Base-by-base conservation (phyloP, 2,797 vertebrate species). In the Paguma larvata region DNA sequence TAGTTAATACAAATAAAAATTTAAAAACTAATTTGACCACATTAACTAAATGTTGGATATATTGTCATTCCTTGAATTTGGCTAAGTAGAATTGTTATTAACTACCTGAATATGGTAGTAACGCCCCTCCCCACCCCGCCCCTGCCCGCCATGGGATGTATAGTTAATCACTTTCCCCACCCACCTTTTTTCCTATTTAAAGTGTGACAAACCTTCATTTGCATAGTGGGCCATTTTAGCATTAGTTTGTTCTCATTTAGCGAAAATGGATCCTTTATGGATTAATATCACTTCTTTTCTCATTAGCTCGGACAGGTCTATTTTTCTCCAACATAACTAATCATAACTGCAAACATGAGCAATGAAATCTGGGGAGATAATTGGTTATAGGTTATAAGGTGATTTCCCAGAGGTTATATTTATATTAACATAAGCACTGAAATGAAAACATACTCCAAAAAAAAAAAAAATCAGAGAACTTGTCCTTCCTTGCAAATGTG, bases 201-300 rank as follows among this genome's bases (percentile, higher is more conserved):
- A 85, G 56, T 59, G 19, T 62, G 85, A 70, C 41, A 77, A 80
- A 73, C 59, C 32, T 41, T 78, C 67, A 32, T 92, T 73, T 97
- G 72, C 44, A 8, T 2, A 73, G 34, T 7, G 78, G 89, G 65
- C 91, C 63, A 48, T 82, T 89, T 94, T 34, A 97, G 15, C n/a
- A 59, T 75, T 34, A 89, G 32, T 83, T 67, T 91, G 51, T 95
- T 96, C 82, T 89, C 44, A 27, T 59, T 88, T 91, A 38, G 85
- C 13, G 21, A 85, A 19, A 79, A 80, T 46, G 77, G 13, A 89
- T 97, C 68, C 27, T 80, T 85, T 94, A 51, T 14, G n/a, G 65
- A 77, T 83, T 56, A 30, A 62, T 86, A 7, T 44, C 19, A n/a
- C n/a, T 68, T 56, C 75, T 88, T 91, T 92, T 79, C 83, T 95